phyloP scores from a whole-genome alignment of 2,113 vertebrate species.

The Thoracochromis brauschi region DNA sequence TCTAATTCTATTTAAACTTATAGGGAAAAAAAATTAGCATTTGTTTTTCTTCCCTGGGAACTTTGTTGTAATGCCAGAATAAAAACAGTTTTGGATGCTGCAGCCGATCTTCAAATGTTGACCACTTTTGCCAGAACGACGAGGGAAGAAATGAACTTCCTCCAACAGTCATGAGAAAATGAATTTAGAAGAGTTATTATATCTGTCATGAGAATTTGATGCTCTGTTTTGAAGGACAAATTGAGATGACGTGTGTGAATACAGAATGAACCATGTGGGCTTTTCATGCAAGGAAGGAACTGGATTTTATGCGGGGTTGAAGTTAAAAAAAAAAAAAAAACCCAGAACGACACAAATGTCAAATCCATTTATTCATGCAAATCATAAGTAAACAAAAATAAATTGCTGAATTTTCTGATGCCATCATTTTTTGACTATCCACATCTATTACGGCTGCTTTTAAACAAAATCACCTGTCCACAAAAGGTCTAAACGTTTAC shows the following conservation, averaged over 20 bases:
- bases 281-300: neutral
- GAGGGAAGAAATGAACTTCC: neutral
- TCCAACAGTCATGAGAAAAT: neutral
- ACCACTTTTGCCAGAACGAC: neutral
- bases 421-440: neutral
- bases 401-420: slow-evolving; percentile 11
- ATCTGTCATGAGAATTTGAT: slow-evolving; percentile 4
- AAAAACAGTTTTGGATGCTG: neutral
- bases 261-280: neutral
- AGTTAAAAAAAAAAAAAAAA: neutral
- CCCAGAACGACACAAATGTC: slow-evolving; percentile 8
- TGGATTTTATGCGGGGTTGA: neutral
- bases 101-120: neutral
- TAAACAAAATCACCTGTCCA: neutral
- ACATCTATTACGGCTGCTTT: neutral
- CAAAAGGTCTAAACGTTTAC: neutral
- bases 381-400: slow-evolving; percentile 42
- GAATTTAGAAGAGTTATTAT: neutral
- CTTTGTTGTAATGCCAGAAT: neutral
- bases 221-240: neutral
- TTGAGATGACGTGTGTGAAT: neutral
- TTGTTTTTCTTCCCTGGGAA: neutral
- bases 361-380: slow-evolving; percentile 68
- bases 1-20: neutral
- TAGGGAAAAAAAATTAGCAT: neutral